Conservation (phyloP, 1,140 invertebrate genomes). For the Solenopsis fugax region DNA sequence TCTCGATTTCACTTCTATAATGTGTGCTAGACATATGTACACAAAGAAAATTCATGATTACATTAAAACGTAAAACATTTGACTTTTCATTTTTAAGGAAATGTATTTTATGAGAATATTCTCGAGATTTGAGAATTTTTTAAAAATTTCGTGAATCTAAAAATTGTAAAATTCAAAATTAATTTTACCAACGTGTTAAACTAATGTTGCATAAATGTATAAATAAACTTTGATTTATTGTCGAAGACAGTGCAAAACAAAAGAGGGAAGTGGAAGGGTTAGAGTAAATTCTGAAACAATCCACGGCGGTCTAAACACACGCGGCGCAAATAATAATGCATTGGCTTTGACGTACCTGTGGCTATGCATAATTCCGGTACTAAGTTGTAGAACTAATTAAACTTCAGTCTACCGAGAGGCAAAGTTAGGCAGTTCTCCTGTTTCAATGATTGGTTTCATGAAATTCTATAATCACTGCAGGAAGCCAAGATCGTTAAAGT, state of each 20-base stretch:
- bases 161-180: not conserved
- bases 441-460: constrained; percentile 40
- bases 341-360: constrained; percentile 20
- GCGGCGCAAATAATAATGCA: constrained; percentile 23
- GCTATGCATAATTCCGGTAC: constrained; percentile 6
- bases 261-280: not conserved
- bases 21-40: not conserved
- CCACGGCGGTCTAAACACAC: not conserved
- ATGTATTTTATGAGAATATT: not conserved
- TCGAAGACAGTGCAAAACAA: not conserved
- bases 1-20: not conserved
- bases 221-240: not conserved
- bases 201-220: not conserved
- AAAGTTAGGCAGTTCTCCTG: constrained; percentile 14
- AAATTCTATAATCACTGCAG: constrained; percentile 46
- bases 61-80: constrained; percentile 4
- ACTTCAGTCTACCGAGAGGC: constrained; percentile 11
- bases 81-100: not conserved
- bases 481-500: constrained; percentile 38
- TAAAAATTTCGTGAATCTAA: not conserved
- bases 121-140: not conserved
- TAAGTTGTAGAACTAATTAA: constrained; percentile 62
- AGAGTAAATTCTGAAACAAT: constrained; percentile 37
- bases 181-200: not conserved
- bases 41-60: not conserved